Conservation (phyloP, 2,113 vertebrate genomes). For the Ranitomeya variabilis region DNA sequence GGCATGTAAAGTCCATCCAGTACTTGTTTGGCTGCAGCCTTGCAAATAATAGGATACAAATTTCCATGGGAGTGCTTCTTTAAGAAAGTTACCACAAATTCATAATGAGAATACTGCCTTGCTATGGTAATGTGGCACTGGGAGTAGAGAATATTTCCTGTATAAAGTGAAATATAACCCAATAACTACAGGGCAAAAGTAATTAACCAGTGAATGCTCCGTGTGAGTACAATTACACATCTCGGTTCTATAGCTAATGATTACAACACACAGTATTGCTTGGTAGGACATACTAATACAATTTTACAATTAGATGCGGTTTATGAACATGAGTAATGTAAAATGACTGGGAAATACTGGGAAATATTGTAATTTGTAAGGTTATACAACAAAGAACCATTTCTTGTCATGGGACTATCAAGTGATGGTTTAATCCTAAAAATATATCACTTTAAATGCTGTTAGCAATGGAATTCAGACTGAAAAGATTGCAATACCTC, state of each 20-base stretch:
- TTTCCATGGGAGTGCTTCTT: no score
- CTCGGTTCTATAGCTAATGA: background rate
- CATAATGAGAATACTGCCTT: background rate
- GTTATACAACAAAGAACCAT: background rate
- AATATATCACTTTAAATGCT: background rate
- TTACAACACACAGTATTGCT: background rate
- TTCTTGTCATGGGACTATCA: background rate
- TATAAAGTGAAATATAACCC: background rate
- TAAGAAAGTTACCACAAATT: no score
- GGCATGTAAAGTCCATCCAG: no score
- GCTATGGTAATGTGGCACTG: background rate
- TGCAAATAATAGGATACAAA: no score
- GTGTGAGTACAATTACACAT: background rate
- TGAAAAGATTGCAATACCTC: slow-evolving; percentile 4
- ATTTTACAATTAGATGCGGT: slow-evolving; percentile 5
- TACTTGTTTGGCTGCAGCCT: no score
- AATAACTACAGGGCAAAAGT: background rate
- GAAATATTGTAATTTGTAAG: background rate
- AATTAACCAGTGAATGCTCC: background rate
- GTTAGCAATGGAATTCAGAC: background rate
- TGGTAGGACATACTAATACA: background rate
- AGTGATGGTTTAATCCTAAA: slow-evolving; percentile 17
- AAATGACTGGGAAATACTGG: background rate
- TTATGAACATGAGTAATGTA: background rate
- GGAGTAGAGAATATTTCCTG: background rate